A percentile compares a stretch with the other conserved stretches of the same genome.
Evolutionary conservation across 2,888 invertebrate genomes (phyloP).

Genomic region (Pinctada fucata): DNA sequence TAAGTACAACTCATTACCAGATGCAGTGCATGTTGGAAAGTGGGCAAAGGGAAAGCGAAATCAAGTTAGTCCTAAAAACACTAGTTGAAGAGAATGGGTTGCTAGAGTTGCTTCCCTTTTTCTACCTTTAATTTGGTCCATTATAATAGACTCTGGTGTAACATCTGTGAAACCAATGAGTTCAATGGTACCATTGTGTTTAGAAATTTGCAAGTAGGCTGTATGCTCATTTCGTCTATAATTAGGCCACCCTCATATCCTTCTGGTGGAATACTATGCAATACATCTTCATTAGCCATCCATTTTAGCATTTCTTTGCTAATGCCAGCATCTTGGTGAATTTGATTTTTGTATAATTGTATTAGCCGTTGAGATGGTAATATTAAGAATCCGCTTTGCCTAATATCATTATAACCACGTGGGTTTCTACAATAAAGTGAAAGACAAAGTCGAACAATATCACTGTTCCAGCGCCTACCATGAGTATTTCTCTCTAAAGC

Average conservation of each 20-base stretch:
- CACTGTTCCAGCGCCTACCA: conserved; percentile 39
- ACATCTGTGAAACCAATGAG: conserved; percentile 40
- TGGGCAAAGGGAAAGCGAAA: conserved; percentile 48
- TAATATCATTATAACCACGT: conserved; percentile 38
- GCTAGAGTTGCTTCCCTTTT: conserved; percentile 29
- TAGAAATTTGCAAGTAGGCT: conserved; percentile 44
- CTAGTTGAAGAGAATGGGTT: conserved; percentile 39
- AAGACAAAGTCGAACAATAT: conserved; percentile 42
- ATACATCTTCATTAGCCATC: conserved; percentile 47
- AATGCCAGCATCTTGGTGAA: conserved; percentile 43
- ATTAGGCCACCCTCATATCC: conserved; percentile 46
- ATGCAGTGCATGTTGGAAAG: conserved; percentile 39
- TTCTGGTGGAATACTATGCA: conserved; percentile 36
- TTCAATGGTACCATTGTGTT: conserved; percentile 32
- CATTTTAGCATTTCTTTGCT: conserved; percentile 46
- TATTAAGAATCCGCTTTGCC: conserved; percentile 33
- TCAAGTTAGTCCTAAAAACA: conserved; percentile 43
- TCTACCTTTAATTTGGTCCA: conserved; percentile 29
- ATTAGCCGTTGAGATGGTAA: conserved; percentile 41
- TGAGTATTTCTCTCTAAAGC: conserved; percentile 22
- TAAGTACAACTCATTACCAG: conserved; percentile 35
- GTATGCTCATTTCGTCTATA: conserved; percentile 52
- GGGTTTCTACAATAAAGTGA: conserved; percentile 42
- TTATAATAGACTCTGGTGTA: conserved; percentile 25
- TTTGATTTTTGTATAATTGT: conserved; percentile 38